phyloP scores from a whole-genome alignment of 2,888 invertebrate genomes.

The Rhamnusium bicolor region DNA sequence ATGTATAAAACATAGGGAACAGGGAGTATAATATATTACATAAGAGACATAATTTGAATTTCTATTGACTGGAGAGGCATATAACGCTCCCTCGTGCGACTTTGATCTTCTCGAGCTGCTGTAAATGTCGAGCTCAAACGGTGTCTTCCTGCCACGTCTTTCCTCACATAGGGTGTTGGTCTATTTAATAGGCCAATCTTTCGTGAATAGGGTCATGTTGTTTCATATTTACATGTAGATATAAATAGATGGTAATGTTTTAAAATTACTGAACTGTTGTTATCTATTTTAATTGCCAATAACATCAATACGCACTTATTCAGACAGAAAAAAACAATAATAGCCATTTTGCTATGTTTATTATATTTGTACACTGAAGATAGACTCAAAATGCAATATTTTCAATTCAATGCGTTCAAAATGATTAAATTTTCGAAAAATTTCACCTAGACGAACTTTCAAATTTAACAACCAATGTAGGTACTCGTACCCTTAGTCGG shows the following conservation, averaged over 20 bases:
- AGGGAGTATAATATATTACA: constrained; percentile 26
- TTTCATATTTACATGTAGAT: background rate
- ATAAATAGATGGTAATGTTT: background rate
- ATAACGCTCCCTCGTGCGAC: constrained; percentile 26
- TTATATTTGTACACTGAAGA: background rate
- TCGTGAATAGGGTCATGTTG: constrained; percentile 5
- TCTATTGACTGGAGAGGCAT: constrained; percentile 33
- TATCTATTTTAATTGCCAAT: background rate
- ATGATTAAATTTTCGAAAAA: too few relatives aligned
- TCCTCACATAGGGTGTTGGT: constrained; percentile 18
- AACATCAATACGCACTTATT: background rate
- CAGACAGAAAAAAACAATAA: background rate
- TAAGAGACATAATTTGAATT: constrained; percentile 35
- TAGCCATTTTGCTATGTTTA: background rate
- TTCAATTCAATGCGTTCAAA: background rate
- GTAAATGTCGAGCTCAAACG: constrained; percentile 35
- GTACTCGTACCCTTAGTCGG: too few relatives aligned
- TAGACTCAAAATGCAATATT: background rate
- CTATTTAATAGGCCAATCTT: constrained; percentile 20
- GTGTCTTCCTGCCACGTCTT: constrained; percentile 33
- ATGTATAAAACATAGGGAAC: background rate
- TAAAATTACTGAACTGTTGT: background rate
- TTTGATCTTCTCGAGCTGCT: constrained; percentile 34
- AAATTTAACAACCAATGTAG: too few relatives aligned
- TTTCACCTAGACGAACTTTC: too few relatives aligned